phyloP scores from a whole-genome alignment of 30 jellyfish, hydroid and myxozoan genomes.

The Cassiopea andromeda region DNA sequence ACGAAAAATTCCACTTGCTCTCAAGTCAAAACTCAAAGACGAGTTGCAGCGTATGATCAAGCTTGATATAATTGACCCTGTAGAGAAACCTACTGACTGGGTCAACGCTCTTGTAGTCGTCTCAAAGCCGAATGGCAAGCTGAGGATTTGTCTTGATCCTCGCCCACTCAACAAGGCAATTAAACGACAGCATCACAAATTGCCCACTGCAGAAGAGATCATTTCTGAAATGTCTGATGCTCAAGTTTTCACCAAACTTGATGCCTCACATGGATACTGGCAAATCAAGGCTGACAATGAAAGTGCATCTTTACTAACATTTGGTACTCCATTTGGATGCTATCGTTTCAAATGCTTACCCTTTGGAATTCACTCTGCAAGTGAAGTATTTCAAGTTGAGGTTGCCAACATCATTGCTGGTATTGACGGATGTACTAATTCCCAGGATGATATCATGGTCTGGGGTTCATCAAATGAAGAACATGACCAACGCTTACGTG shows the following conservation, averaged over 20 bases:
- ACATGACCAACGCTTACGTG: conserved; percentile 2
- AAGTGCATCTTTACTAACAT: conserved; percentile 33
- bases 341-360: conserved; percentile 24
- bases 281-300: conserved; percentile 15
- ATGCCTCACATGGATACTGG: conserved; percentile 27
- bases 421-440: conserved; percentile 1
- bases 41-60: conserved; percentile 20
- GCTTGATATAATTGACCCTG: conserved; percentile 29
- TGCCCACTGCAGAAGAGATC: conserved; percentile 37
- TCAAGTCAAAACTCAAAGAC: conserved; percentile 4
- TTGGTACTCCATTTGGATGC: conserved; percentile 37
- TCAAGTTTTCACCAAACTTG: conserved; percentile 25
- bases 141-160: conserved; percentile 45
- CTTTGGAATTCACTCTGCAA: conserved; percentile 34
- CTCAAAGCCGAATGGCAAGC: conserved; percentile 43
- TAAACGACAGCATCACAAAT: conserved; percentile 8
- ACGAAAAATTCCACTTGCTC: conserved; percentile 25
- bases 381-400: conserved; percentile 35
- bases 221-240: conserved; percentile 18
- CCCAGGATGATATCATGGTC: conserved; percentile 37
- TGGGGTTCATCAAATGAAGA: conserved; percentile 31
- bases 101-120: conserved; percentile 6
- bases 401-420: conserved; percentile 3
- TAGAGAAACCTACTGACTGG: conserved; percentile 65
- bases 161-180: conserved; percentile 41